Base-by-base conservation (phyloP, 2,888 invertebrate species). In the Pollenia angustigena region DNA sequence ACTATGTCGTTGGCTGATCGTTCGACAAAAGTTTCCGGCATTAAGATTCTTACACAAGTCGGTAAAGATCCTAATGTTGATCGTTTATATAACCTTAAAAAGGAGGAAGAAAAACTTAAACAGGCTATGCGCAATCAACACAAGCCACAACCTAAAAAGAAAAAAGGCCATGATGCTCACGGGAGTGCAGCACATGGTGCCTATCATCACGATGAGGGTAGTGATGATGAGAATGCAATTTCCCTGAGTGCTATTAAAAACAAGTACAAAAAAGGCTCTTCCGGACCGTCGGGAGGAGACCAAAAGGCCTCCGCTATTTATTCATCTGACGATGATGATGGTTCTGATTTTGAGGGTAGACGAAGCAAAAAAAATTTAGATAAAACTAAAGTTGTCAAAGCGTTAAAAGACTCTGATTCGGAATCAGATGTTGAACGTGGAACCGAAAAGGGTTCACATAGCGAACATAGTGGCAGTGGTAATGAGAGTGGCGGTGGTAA, bases 1-100 rank as follows among this genome's bases (percentile, higher is more conserved):
- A 99, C 99, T 0, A 95, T 99, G 94, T 99, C 99, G 0, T 94
- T 99, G 89, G 99, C 99, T 0, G 99, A 99, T 94, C 95, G 99
- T 75, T 97, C 98, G 60, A 96, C 97, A 72, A 99, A 99, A 94
- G 97, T 98, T 0, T 96, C 97, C 0, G 98, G 98, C 72, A 99
- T 99, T 91, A 99, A 99, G 94, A 98, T 99, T 80, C 94, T 99
- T 89, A 98, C 98, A 1, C 98, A 97, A 93, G 93, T 93, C 40
- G 93, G 93, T 16, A 93, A 92, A 87, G 99, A 99, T 94, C 99
- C 99, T 0, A 99, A 99, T 91, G 97, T 97, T 12, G 97, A 98
- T 92, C 95, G 98, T 91, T 96, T 96, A 76, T 97, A 97, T 89
- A 96, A 98, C 94, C 96, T 99, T 9, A 99, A 98, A 96, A 98